phyloP scores from a whole-genome alignment of 30 jellyfish, hydroid and myxozoan genomes.

The Aurelia sp. region DNA sequence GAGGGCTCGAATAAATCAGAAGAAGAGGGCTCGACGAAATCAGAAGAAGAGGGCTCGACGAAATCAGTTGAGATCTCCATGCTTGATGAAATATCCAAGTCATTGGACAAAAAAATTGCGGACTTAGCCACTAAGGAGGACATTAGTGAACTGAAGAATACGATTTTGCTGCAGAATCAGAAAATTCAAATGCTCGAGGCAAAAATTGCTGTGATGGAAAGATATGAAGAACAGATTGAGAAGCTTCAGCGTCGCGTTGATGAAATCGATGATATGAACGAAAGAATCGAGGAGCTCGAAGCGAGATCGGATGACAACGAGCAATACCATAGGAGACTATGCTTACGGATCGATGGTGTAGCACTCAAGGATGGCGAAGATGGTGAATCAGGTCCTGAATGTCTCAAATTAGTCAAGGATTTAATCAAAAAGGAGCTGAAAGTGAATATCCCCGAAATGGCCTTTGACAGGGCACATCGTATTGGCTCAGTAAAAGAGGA shows the following conservation, averaged over 20 bases:
- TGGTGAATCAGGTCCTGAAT: neutral
- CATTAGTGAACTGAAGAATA: neutral
- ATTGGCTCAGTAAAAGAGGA: neutral
- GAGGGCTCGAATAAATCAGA: constrained; percentile 1
- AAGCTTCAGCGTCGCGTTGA: neutral
- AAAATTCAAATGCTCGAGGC: constrained; percentile 9
- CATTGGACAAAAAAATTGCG: neutral
- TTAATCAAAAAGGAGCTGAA: neutral
- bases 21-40: neutral
- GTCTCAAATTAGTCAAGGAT: neutral
- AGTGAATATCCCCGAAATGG: constrained; percentile 3
- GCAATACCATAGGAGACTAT: constrained; percentile 7
- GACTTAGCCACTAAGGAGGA: neutral
- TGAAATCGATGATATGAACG: neutral
- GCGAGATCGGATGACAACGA: constrained; percentile 13
- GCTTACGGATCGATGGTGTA: neutral
- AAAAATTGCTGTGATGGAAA: constrained; percentile 2
- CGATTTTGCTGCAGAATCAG: neutral
- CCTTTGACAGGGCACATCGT: constrained; percentile 10
- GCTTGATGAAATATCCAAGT: constrained; percentile 1
- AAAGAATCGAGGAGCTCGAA: constrained; percentile 6
- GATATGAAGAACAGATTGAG: constrained; percentile 1
- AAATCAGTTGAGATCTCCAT: neutral
- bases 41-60: neutral
- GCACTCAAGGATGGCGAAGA: constrained; percentile 5